Base-by-base conservation (phyloP, 2,888 invertebrate species). In the Cheilosia scutellata region DNA sequence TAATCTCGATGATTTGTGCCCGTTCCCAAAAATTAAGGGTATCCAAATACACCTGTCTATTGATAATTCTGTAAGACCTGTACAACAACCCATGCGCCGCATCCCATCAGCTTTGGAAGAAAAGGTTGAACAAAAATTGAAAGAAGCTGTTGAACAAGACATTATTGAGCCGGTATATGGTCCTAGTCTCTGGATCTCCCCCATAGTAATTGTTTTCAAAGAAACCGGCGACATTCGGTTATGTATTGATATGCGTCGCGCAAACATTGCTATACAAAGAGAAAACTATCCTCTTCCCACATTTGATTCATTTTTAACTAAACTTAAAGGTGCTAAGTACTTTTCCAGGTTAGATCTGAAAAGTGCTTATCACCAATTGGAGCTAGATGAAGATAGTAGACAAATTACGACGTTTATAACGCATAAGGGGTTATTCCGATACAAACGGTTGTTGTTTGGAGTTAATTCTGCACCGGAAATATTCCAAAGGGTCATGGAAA, bases 401-500 rank as follows among this genome's bases (percentile, higher is more conserved):
- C n/a, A n/a, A n/a, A n/a, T n/a, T n/a, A n/a, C n/a, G 1, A 87
- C 87, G 1, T 88, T 88, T 63, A 87, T 88, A 13, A 88, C 88
- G 9, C 55, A 71, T 11, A 88, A 80, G 33, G 77, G 87, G 2
- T 20, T 88, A 29, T 90, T 88, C 70, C 62, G 90, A 11, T 91
- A 90, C 72, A 91, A 91, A 83, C 68, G 91, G 16, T 65, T 91
- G 5, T 89, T 91, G 90, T 91, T 91, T 74, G 91, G 91, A 0
- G 89, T 91, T 1, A 90, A 90, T 55, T 91, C 90, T 87, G 83
- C 87, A 13, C 86, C 87, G 33, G 87, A 87, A 66, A 88, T 77
- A 62, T 86, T 88, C 55, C 90, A 91, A 79, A 74, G 88, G 70
- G 87, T 86, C 5, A 86, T 90, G 57, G 88, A 90, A 84, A 88